These are phyloP conservation scores for Colaptes auratus DNA, from an alignment of 2,113 vertebrate species.

Conservation along the genomic window DNA sequence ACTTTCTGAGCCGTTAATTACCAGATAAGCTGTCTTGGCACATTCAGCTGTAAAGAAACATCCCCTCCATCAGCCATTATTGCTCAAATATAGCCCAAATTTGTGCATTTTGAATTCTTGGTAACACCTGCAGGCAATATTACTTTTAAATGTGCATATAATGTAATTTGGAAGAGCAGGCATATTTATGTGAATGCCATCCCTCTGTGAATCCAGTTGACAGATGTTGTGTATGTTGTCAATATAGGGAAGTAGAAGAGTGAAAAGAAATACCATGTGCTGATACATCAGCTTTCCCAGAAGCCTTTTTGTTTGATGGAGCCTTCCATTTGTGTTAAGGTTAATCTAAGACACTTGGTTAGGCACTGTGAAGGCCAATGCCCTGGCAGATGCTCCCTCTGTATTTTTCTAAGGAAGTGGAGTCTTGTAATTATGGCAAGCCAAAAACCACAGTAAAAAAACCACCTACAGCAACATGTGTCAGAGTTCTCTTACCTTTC, in stretches of 20 bases:
- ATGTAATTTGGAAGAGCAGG: not conserved
- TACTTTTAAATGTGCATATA: conserved; percentile 11
- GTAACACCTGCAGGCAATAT: not conserved
- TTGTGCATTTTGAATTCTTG: not conserved
- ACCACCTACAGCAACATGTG: not conserved
- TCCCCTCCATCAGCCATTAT: not conserved
- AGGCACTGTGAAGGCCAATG: not conserved
- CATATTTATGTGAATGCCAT: not conserved
- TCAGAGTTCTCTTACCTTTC: not conserved
- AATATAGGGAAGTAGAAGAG: not conserved
- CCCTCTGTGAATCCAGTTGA: not conserved
- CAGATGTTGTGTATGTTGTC: not conserved
- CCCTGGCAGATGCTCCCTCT: not conserved
- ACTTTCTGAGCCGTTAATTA: conserved; percentile 7
- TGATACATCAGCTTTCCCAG: not conserved
- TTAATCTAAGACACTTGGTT: not conserved
- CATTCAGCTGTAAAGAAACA: conserved; percentile 1
- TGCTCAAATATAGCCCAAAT: not conserved
- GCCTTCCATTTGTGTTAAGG: not conserved
- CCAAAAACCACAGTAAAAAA: not conserved
- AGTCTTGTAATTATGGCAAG: not conserved
- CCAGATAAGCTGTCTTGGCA: conserved; percentile 4
- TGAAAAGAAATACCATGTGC: not conserved
- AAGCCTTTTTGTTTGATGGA: not conserved
- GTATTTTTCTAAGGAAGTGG: not conserved